These are phyloP conservation scores for Scartelaos histophorus DNA, from an alignment of 2,113 vertebrate species.

Conservation along the genomic window DNA sequence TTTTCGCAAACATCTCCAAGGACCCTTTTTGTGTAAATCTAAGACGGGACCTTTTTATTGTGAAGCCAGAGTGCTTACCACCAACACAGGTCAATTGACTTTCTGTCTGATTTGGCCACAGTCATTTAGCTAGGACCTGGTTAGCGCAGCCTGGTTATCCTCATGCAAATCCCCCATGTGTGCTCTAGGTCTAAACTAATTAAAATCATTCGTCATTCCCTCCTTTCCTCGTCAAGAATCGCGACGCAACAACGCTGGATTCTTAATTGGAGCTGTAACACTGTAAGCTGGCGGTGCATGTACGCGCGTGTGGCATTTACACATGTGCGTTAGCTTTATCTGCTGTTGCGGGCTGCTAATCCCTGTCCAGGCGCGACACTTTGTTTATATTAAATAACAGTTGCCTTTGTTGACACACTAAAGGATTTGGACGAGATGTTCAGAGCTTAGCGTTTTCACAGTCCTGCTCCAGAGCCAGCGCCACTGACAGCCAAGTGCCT, in stretches of 20 bases:
- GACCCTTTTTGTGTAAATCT: no score
- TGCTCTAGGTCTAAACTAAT: background rate
- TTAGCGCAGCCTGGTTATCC: background rate
- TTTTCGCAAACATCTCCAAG: no score
- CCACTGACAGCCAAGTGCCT: conserved; percentile 50
- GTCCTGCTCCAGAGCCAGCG: conserved; percentile 30
- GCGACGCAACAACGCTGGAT: no score
- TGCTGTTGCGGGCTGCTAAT: background rate
- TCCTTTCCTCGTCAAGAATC: background rate
- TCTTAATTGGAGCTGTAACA: background rate
- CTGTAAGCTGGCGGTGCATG: background rate
- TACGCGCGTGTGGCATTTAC: background rate
- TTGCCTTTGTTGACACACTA: conserved; percentile 27
- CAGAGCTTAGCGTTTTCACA: conserved; percentile 36
- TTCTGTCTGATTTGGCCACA: background rate
- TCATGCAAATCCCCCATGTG: background rate
- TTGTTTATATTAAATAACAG: conserved; percentile 13
- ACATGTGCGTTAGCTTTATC: background rate
- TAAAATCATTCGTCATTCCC: conserved; percentile 2
- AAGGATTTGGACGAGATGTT: conserved; percentile 31
- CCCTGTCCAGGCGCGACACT: background rate
- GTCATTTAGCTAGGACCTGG: background rate
- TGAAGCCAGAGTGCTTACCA: no score
- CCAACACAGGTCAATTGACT: no score
- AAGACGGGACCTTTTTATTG: no score